phyloP scores from a whole-genome alignment of 2,113 vertebrate species.

The Takifugu flavidus region DNA sequence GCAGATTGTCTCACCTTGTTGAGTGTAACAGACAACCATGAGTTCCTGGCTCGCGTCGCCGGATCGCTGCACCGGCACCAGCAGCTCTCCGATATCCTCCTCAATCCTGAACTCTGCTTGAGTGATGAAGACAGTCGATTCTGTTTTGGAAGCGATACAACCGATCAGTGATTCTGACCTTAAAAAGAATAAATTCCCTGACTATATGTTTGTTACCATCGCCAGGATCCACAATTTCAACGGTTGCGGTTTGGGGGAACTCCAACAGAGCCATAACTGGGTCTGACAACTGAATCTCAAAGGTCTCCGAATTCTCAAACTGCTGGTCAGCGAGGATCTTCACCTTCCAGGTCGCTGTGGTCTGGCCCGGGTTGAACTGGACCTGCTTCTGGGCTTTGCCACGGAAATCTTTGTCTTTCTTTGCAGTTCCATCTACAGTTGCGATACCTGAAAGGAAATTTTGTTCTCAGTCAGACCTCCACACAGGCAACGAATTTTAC shows the following conservation, averaged over 20 bases:
- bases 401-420: conserved; percentile 83
- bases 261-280: conserved; percentile 83
- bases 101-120: conserved; percentile 80
- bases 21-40: conserved; percentile 81
- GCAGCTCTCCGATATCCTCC: conserved; percentile 80
- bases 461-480: conserved; percentile 15
- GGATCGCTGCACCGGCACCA: conserved; percentile 78
- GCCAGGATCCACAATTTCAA: conserved; percentile 84
- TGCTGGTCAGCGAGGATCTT: conserved; percentile 81
- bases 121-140: conserved; percentile 84
- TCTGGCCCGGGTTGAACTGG: conserved; percentile 85
- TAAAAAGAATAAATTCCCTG: background rate
- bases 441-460: conserved; percentile 69
- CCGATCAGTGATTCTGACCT: background rate
- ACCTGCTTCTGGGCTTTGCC: conserved; percentile 81
- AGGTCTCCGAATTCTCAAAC: conserved; percentile 84
- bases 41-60: conserved; percentile 83
- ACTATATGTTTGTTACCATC: conserved; percentile 71
- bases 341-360: conserved; percentile 79
- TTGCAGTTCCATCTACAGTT: conserved; percentile 81
- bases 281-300: conserved; percentile 82
- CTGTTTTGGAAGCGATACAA: conserved; percentile 60
- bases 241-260: conserved; percentile 72
- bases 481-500: background rate
- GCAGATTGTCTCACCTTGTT: conserved; percentile 71